Conservation (phyloP, 2,797 vertebrate species). For the Anableps anableps region DNA sequence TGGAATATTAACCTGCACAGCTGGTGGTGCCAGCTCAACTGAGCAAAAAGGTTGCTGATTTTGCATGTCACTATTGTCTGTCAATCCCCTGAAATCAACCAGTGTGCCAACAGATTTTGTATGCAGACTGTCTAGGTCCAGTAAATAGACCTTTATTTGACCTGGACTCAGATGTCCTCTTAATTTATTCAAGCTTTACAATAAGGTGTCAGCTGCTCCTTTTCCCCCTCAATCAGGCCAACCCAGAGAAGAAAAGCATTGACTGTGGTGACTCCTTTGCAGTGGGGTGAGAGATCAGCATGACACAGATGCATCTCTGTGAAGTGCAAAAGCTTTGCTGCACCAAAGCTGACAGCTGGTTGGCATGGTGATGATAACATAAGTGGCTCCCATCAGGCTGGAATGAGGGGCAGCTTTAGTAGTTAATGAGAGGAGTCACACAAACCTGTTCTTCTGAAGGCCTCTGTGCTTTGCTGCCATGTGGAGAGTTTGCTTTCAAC, state of each 20-base stretch:
- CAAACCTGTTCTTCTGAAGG: slow-evolving; percentile 61
- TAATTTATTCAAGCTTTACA: slow-evolving; percentile 68
- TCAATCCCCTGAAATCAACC: slow-evolving; percentile 74
- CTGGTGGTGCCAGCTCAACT: slow-evolving; percentile 34
- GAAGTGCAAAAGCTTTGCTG: slow-evolving; percentile 65
- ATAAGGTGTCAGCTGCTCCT: slow-evolving; percentile 57
- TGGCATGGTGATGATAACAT: slow-evolving; percentile 82
- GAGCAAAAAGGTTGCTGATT: slow-evolving; percentile 69
- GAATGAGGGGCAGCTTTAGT: slow-evolving; percentile 61
- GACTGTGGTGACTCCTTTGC: slow-evolving; percentile 65
- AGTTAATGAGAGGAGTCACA: slow-evolving; percentile 74
- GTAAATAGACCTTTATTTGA: slow-evolving; percentile 73
- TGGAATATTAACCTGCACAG: slow-evolving; percentile 57
- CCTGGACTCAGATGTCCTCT: slow-evolving; percentile 68
- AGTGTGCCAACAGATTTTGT: slow-evolving; percentile 67
- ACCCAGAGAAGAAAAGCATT: slow-evolving; percentile 59
- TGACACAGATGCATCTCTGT: slow-evolving; percentile 57
- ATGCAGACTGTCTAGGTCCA: slow-evolving; percentile 51
- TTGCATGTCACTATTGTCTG: slow-evolving; percentile 66
- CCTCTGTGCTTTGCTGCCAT: slow-evolving; percentile 53
- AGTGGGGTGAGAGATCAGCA: slow-evolving; percentile 57
- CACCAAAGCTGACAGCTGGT: slow-evolving; percentile 72
- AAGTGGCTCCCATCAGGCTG: slow-evolving; percentile 76
- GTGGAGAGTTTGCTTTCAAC: slow-evolving; percentile 56
- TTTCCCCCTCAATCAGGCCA: slow-evolving; percentile 40